Conservation (phyloP, 2,113 vertebrate species). For the Hydrolagus affinis region DNA sequence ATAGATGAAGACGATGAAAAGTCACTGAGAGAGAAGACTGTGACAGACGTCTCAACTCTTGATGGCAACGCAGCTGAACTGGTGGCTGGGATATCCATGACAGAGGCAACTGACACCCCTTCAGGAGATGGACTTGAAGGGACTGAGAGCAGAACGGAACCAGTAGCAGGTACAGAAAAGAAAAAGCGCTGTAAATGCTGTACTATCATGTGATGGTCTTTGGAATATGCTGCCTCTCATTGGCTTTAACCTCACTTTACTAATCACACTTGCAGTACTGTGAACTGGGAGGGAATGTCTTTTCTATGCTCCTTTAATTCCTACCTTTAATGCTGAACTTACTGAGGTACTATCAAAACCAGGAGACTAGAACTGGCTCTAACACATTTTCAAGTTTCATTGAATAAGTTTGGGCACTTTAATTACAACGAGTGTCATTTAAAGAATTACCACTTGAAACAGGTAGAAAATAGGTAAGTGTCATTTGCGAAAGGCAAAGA, state of each 20-base stretch:
- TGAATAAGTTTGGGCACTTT: neutral
- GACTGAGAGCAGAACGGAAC: conserved; percentile 72
- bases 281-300: conserved; percentile 66
- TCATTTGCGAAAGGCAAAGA: neutral
- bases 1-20: conserved; percentile 94
- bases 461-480: neutral
- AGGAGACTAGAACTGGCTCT: neutral
- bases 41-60: conserved; percentile 81
- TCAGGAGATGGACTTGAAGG: conserved; percentile 84
- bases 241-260: conserved; percentile 67
- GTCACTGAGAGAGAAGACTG: conserved; percentile 90
- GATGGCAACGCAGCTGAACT: conserved; percentile 90
- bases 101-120: conserved; percentile 88
- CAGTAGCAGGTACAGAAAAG: conserved; percentile 94
- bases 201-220: conserved; percentile 91
- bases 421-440: neutral
- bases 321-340: neutral
- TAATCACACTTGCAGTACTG: conserved; percentile 77
- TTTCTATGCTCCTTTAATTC: conserved; percentile 22
- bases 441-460: neutral
- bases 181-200: conserved; percentile 98
- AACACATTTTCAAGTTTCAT: neutral
- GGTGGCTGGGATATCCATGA: conserved; percentile 75
- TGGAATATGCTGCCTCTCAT: conserved; percentile 59
- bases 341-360: neutral